phyloP scores from a whole-genome alignment of 2,888 invertebrate genomes.

The Boloria selene region DNA sequence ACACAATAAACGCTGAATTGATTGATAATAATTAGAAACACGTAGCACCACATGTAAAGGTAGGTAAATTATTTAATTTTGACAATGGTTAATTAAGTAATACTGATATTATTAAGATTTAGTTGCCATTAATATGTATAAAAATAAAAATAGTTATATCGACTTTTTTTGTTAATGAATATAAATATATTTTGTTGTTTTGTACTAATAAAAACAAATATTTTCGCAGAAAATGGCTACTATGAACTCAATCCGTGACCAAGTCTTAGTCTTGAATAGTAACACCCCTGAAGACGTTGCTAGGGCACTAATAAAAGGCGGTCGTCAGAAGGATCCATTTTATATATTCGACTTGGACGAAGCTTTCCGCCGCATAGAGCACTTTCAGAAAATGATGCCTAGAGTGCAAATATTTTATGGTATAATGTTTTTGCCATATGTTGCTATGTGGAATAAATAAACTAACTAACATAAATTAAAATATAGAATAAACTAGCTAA shows the following conservation, averaged over 20 bases:
- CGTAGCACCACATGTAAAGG: too few relatives aligned
- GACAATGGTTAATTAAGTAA: too few relatives aligned
- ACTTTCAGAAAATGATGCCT: constrained; percentile 50
- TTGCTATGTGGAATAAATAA: not conserved
- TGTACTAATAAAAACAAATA: not conserved
- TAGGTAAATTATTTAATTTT: too few relatives aligned
- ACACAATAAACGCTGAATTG: too few relatives aligned
- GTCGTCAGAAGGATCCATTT: constrained; percentile 51
- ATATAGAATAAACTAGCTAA: too few relatives aligned
- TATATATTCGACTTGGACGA: constrained; percentile 52
- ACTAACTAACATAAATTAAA: too few relatives aligned
- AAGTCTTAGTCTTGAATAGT: constrained; percentile 41
- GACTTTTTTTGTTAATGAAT: too few relatives aligned
- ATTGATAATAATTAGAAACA: too few relatives aligned
- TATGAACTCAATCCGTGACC: constrained; percentile 22
- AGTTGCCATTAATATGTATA: too few relatives aligned
- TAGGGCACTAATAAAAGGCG: constrained; percentile 47
- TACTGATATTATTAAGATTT: too few relatives aligned
- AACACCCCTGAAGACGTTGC: constrained; percentile 46
- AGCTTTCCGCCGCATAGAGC: constrained; percentile 46
- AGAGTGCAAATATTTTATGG: constrained; percentile 55
- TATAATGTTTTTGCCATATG: constrained; percentile 34
- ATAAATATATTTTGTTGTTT: too few relatives aligned
- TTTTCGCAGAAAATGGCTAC: constrained; percentile 31
- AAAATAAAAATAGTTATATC: too few relatives aligned